phyloP scores from a whole-genome alignment of 2,888 invertebrate genomes.

The Sylvicola cinctus region DNA sequence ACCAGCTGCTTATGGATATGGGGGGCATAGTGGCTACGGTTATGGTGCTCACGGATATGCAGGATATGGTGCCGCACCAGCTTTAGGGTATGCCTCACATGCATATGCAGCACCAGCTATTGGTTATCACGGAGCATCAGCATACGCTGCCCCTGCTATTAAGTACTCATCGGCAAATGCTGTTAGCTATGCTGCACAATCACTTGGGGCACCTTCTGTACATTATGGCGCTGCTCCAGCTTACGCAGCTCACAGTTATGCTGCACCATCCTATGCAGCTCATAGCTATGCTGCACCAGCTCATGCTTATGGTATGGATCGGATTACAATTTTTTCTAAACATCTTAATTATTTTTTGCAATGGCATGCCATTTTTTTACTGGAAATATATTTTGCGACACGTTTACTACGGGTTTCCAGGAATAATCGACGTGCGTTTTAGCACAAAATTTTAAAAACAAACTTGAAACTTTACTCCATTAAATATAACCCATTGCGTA shows the following conservation, averaged over 20 bases:
- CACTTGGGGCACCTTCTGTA: not conserved
- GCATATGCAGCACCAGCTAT: slow-evolving; percentile 9
- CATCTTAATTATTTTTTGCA: too few species aligned
- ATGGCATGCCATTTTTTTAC: too few species aligned
- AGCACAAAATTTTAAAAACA: too few species aligned
- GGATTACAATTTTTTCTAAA: too few species aligned
- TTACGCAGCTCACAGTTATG: slow-evolving; percentile 1
- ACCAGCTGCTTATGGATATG: slow-evolving; percentile 9
- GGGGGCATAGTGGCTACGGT: slow-evolving; percentile 10
- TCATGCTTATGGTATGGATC: not conserved
- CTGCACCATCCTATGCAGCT: not conserved
- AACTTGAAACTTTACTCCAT: too few species aligned
- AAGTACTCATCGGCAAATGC: not conserved
- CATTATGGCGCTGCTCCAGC: slow-evolving; percentile 6
- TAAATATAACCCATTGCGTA: too few species aligned
- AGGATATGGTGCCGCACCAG: slow-evolving; percentile 4
- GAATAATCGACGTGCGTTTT: too few species aligned
- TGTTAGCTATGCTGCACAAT: not conserved
- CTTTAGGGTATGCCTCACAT: slow-evolving; percentile 6
- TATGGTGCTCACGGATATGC: slow-evolving; percentile 8
- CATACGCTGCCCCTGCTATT: slow-evolving; percentile 1
- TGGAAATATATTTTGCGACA: too few species aligned
- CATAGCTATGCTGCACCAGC: not conserved
- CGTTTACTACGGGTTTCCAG: too few species aligned
- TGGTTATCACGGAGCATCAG: too few species aligned